phyloP scores from a whole-genome alignment of 2,797 vertebrate species.

The Chloroceryle amazona region DNA sequence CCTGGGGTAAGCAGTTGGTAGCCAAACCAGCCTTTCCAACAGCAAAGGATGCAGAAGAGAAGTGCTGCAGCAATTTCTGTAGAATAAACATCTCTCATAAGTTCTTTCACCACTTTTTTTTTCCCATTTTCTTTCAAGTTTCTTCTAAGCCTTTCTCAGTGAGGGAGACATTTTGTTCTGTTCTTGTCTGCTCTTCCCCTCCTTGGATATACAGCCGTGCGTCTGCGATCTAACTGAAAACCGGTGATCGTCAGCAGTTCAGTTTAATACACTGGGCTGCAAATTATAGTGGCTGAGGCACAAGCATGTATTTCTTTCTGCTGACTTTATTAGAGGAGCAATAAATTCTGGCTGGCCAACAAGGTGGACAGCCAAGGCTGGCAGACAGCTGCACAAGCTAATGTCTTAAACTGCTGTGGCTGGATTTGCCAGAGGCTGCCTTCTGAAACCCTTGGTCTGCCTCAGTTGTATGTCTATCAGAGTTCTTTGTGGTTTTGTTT shows the following conservation, averaged over 20 bases:
- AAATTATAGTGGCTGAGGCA: not conserved
- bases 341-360: slow-evolving; percentile 31
- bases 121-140: not conserved
- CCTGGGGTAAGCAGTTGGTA: not conserved
- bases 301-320: slow-evolving; percentile 53
- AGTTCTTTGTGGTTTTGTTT: not conserved
- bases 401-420: slow-evolving; percentile 34
- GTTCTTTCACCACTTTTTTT: not conserved
- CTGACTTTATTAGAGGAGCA: slow-evolving; percentile 58
- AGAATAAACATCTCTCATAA: not conserved
- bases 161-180: slow-evolving; percentile 28
- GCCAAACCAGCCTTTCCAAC: not conserved
- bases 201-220: not conserved
- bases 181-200: not conserved
- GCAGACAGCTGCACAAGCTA: slow-evolving; percentile 57
- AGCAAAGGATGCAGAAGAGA: not conserved
- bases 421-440: slow-evolving; percentile 5
- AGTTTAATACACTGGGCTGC: not conserved
- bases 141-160: not conserved
- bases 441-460: slow-evolving; percentile 30
- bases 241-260: not conserved
- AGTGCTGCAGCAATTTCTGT: not conserved
- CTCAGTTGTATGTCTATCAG: not conserved
- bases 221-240: not conserved
- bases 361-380: slow-evolving; percentile 42